Evolutionary conservation across 1,140 invertebrate species (phyloP).

Genomic region (Zelostemma sp.): DNA sequence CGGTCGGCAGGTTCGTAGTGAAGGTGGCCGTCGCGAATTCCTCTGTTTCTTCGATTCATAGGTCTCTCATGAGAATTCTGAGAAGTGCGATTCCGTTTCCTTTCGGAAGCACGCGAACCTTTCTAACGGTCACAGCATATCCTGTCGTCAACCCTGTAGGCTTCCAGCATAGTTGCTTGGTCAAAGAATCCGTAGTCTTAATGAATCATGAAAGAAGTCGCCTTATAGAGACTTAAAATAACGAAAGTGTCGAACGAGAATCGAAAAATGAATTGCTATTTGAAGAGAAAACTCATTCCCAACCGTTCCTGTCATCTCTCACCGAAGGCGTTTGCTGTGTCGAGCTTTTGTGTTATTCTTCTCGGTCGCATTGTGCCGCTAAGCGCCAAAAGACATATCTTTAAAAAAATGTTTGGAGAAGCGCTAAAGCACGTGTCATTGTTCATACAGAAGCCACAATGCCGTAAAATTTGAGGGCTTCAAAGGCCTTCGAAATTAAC

Average conservation of each 20-base stretch:
- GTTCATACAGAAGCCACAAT: no score
- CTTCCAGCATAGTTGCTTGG: not conserved
- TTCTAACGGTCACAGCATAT: slow-evolving; percentile 9
- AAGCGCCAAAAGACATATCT: no score
- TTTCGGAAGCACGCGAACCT: slow-evolving; percentile 9
- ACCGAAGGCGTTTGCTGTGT: not conserved
- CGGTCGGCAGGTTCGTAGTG: not conserved
- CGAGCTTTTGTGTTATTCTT: not conserved
- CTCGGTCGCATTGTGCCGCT: not conserved
- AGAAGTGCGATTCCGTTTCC: slow-evolving; percentile 6
- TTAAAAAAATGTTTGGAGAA: no score
- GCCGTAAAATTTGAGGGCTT: no score
- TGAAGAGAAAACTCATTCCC: no score
- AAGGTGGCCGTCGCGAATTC: slow-evolving; percentile 6
- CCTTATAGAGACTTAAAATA: not conserved
- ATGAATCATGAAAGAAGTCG: not conserved
- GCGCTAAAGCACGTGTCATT: no score
- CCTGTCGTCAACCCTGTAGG: slow-evolving; percentile 7
- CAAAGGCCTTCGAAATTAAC: no score
- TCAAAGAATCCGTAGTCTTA: not conserved
- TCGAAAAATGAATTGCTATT: no score
- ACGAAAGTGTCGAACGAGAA: not conserved
- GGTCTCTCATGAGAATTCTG: slow-evolving; percentile 1
- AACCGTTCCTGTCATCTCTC: not conserved
- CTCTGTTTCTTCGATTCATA: slow-evolving; percentile 3